These are phyloP conservation scores for Micropoecilia bifurca DNA, from an alignment of 2,797 vertebrate species.

Conservation along the genomic window DNA sequence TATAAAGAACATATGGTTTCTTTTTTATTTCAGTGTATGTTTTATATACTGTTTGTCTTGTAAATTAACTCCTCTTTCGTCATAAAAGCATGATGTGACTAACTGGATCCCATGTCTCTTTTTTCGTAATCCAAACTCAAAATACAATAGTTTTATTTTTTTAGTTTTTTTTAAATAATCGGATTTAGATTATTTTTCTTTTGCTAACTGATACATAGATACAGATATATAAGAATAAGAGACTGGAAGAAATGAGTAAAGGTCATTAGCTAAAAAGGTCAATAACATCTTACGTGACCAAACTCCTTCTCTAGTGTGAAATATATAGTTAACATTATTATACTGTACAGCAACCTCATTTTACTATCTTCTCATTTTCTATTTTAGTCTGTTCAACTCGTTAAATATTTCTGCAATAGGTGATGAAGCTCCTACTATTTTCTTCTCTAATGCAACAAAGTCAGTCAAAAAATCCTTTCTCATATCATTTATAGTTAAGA, in stretches of 20 bases:
- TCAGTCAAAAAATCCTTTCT: not conserved
- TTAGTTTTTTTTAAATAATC: not conserved
- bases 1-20: conserved; percentile 58
- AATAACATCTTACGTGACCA: not conserved
- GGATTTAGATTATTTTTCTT: not conserved
- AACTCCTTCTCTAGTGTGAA: not conserved
- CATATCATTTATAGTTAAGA: not conserved
- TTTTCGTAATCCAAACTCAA: conserved; percentile 10
- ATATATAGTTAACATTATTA: not conserved
- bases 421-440: not conserved
- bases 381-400: not conserved
- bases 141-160: not conserved
- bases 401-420: not conserved
- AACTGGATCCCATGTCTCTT: conserved; percentile 47
- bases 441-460: not conserved
- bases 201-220: not conserved
- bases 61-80: conserved; percentile 77
- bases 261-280: not conserved
- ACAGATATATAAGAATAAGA: too few relatives aligned
- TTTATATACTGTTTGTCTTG: conserved; percentile 85
- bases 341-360: not conserved
- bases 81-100: conserved; percentile 87
- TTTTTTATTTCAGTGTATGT: conserved; percentile 78
- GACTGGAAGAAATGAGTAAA: too few relatives aligned
- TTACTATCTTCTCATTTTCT: not conserved